Percentiles rank a stretch among this genome's conserved stretches.
phyloP scores from a whole-genome alignment of 2,113 vertebrate species.

The Ictidomys tridecemlineatus region DNA sequence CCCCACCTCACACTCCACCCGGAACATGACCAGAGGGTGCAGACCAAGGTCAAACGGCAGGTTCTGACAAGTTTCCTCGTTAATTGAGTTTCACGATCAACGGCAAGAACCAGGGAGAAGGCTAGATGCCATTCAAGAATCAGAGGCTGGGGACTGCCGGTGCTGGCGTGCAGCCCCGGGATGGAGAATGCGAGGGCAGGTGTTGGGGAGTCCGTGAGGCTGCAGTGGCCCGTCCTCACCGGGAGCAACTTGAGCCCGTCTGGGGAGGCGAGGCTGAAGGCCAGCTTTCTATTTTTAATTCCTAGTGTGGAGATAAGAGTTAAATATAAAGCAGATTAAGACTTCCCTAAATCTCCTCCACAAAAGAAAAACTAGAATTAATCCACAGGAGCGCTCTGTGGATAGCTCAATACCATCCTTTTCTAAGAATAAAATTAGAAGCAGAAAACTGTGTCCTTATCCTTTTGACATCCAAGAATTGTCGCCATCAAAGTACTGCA shows the following conservation, averaged over 20 bases:
- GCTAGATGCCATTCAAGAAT: background rate
- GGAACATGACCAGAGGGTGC: background rate
- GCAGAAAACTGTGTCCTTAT: constrained; percentile 76
- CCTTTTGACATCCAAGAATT: constrained; percentile 76
- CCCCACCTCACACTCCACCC: background rate
- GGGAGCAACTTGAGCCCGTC: constrained; percentile 34
- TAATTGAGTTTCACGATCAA: background rate
- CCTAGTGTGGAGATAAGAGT: constrained; percentile 72
- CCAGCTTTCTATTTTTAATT: constrained; percentile 72
- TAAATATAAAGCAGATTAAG: constrained; percentile 70
- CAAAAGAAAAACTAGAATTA: constrained; percentile 69
- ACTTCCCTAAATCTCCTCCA: constrained; percentile 75
- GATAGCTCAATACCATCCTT: constrained; percentile 68
- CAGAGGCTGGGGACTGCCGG: background rate
- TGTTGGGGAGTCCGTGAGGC: background rate
- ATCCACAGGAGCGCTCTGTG: constrained; percentile 62
- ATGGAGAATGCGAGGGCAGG: background rate
- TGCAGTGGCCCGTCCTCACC: background rate
- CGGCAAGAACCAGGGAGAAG: background rate
- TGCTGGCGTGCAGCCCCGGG: background rate
- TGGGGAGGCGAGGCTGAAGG: background rate
- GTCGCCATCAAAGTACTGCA: constrained; percentile 60
- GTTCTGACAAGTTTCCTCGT: background rate
- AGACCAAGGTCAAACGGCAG: background rate
- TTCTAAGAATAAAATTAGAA: constrained; percentile 78